phyloP scores from a whole-genome alignment of 2,797 vertebrate genomes.

The Gymnoscopelus braueri region DNA sequence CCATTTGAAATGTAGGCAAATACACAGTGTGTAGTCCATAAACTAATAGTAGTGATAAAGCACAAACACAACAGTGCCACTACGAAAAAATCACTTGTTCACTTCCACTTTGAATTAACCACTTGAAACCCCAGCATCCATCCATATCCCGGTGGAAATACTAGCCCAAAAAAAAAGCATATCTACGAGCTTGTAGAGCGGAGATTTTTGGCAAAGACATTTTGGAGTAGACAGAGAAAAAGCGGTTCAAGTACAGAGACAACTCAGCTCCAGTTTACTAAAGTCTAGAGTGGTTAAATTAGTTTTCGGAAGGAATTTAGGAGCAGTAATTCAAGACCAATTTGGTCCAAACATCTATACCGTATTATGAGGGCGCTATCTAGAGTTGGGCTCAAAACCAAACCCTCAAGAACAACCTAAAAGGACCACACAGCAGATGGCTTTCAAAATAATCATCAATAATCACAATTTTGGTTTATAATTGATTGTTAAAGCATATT shows the following conservation, averaged over 20 bases:
- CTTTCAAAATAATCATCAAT: conserved; percentile 16
- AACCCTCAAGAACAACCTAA: background rate
- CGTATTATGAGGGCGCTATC: no score
- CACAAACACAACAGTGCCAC: background rate
- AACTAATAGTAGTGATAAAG: conserved; percentile 34
- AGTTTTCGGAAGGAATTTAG: conserved; percentile 40
- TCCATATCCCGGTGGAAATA: background rate
- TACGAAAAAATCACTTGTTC: conserved; percentile 7
- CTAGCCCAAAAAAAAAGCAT: no score
- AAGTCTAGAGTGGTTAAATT: conserved; percentile 25
- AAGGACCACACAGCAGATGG: conserved; percentile 20
- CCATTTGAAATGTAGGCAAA: background rate
- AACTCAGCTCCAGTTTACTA: no score
- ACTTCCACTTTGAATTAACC: conserved; percentile 28
- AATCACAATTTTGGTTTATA: no score
- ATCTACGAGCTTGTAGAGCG: no score
- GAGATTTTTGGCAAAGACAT: no score
- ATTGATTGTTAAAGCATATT: conserved; percentile 32
- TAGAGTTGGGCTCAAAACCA: background rate
- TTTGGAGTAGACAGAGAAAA: no score
- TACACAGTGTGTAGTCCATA: conserved; percentile 1
- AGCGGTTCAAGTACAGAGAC: no score
- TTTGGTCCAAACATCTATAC: conserved; percentile 5
- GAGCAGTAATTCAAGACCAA: background rate
- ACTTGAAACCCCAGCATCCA: background rate